These are phyloP conservation scores for Scaptomyza tumidula DNA, from an alignment of 2,888 invertebrate genomes.

Conservation along the genomic window DNA sequence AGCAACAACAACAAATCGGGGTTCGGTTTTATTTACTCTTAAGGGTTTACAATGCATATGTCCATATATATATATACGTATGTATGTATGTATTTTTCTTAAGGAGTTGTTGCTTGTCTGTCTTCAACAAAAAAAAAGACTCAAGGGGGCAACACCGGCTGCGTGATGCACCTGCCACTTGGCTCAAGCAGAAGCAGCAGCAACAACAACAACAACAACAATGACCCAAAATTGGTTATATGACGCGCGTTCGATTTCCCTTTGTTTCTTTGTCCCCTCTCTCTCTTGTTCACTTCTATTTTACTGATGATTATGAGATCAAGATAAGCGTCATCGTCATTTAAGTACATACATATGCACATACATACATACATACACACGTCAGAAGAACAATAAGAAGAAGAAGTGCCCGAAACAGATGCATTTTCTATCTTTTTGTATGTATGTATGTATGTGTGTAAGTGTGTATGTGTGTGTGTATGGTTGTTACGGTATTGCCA, in stretches of 20 bases:
- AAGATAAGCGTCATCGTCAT: conserved; percentile 63
- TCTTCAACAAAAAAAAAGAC: background rate
- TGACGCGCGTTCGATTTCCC: conserved; percentile 9
- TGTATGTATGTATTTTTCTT: conserved; percentile 30
- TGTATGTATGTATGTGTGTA: background rate
- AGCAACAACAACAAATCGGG: conserved; percentile 58
- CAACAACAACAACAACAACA: conserved; percentile 22
- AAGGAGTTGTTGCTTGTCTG: conserved; percentile 34
- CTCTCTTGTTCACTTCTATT: background rate
- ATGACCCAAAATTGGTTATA: conserved; percentile 21
- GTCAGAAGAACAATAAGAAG: background rate
- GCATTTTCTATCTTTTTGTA: conserved; percentile 19
- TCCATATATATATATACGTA: conserved; percentile 11
- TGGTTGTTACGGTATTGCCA: background rate
- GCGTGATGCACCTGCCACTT: conserved; percentile 66
- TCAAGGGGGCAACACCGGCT: conserved; percentile 45
- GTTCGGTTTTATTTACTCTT: conserved; percentile 41
- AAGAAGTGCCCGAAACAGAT: conserved; percentile 39
- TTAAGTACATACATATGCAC: background rate
- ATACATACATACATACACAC: background rate
- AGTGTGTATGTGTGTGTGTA: background rate
- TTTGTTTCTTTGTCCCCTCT: background rate
- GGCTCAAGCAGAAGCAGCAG: conserved; percentile 7
- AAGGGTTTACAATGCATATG: conserved; percentile 44
- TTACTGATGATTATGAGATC: conserved; percentile 62